Evolutionary conservation across 2,888 invertebrate genomes (phyloP), one percentile per base, ranked within the genome.

Genomic region (Callyntrura sp.): DNA sequence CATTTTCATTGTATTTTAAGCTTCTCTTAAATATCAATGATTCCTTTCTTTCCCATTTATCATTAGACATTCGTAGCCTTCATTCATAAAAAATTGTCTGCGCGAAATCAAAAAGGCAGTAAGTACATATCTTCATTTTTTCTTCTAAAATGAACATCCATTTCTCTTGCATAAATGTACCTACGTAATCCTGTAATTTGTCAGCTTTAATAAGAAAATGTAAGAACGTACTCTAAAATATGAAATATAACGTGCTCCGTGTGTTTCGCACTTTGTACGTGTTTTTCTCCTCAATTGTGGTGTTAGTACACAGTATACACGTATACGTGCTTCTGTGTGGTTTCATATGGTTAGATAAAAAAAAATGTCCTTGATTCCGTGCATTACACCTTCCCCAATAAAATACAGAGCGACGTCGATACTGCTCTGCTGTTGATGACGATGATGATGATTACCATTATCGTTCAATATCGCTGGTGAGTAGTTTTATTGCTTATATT

Each of bases 351-450:
- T 85, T 68, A 78, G 62, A 65, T 60, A 81, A 85, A 79, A 85
- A 90, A 88, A 88, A 84, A 62, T 92, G 93, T 91, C 93, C 93
- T 93, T 93, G 93, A 92, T 90, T 93, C 88, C 91, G 93, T 93
- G 68, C 93, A 91, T 93, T 93, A 93, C 93, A 92, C 93, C 91
- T 92, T 88, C 65, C 70, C 48, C 79, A 62, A 85, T 68, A 60
- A 57, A 35, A 60, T 48, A 57, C 35, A 51, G n/a, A 14, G 45
- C 48, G 65, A 60, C 25, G 35, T 35, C 35, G 65, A 82, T 20
- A 12, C 0, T 35, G 35, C 35, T n/a, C n/a, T 35, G 28, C 35
- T 35, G 35, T 35, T 4, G 35, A 57, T 45, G 65, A 48, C 14
- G 65, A 81, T 60, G 57, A 45, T 45, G 65, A 82, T 82, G 55